Conservation (phyloP, 2,797 vertebrate genomes). For the Fistularia commersonii region DNA sequence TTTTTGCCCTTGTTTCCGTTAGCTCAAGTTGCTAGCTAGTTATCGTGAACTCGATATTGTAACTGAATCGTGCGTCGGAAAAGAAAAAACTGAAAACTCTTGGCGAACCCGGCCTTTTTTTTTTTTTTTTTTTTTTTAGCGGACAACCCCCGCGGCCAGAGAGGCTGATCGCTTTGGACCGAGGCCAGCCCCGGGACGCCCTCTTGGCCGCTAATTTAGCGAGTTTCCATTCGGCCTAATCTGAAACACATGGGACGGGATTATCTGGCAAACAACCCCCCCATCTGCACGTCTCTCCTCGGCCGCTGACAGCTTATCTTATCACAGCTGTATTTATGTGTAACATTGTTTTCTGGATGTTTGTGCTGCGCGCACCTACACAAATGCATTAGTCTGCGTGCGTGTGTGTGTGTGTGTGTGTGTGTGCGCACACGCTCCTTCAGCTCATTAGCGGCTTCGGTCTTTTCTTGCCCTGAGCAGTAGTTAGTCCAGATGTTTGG, state of each 20-base stretch:
- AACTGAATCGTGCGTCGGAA: too few relatives aligned
- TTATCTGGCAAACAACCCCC: slow-evolving; percentile 14
- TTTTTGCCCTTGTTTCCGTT: too few relatives aligned
- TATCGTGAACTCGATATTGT: too few relatives aligned
- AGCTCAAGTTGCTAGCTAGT: too few relatives aligned
- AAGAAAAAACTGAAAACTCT: too few relatives aligned
- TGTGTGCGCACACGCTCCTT: slow-evolving; percentile 22
- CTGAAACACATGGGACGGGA: slow-evolving; percentile 24
- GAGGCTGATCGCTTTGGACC: too few relatives aligned
- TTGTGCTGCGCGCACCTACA: slow-evolving; percentile 33
- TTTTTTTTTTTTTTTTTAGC: too few relatives aligned
- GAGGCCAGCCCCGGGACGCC: too few relatives aligned
- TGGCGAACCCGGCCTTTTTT: too few relatives aligned
- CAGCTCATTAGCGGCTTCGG: slow-evolving; percentile 52
- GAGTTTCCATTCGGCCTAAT: slow-evolving; percentile 25
- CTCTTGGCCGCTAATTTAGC: too few relatives aligned
- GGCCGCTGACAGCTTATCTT: slow-evolving; percentile 41
- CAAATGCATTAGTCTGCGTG: slow-evolving; percentile 13
- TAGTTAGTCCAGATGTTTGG: slow-evolving; percentile 72
- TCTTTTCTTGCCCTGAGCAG: slow-evolving; percentile 53
- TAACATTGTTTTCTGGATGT: slow-evolving; percentile 21
- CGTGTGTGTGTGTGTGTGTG: slow-evolving; percentile 14
- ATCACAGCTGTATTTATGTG: slow-evolving; percentile 35
- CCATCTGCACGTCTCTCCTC: slow-evolving; percentile 27
- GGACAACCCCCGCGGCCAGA: too few relatives aligned